Base-by-base conservation (phyloP, 1,140 invertebrate species). In the Kradibia gibbosae region DNA sequence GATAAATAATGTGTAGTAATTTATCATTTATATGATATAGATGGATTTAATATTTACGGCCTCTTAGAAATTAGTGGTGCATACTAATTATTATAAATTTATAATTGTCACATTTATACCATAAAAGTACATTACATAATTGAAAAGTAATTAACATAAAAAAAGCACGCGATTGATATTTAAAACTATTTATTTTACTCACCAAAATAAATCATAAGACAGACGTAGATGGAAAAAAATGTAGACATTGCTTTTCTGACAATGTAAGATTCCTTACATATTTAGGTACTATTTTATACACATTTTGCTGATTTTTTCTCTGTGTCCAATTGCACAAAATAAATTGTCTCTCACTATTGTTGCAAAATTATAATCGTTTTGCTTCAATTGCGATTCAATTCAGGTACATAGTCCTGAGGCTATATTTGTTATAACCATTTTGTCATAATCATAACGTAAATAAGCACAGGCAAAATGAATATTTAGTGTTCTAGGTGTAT, bases 131-230 rank as follows among this genome's bases (percentile, higher is more conserved):
- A n/a, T n/a, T n/a, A n/a, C n/a, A n/a, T n/a, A n/a, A n/a, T n/a
- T n/a, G n/a, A n/a, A n/a, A n/a, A n/a, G n/a, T n/a, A n/a, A n/a
- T n/a, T n/a, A n/a, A n/a, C n/a, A n/a, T n/a, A n/a, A n/a, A n/a
- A n/a, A n/a, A n/a, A n/a, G n/a, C n/a, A n/a, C n/a, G n/a, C n/a
- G n/a, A n/a, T n/a, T n/a, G n/a, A n/a, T n/a, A n/a, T n/a, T n/a
- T n/a, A n/a, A n/a, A n/a, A n/a, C n/a, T n/a, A n/a, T n/a, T n/a
- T n/a, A n/a, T n/a, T n/a, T 57, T 13, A 20, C 89, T 88, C 80
- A 90, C 89, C 88, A 88, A 90, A 89, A 89, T 80, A 90, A 90
- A 90, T 86, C 76, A 90, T 88, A 87, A 89, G 86, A 85, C 82
- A 88, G 86, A 88, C 74, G 82, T 89, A 79, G 84, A 83, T 83